Percentiles rank a stretch among this genome's conserved stretches.
Evolutionary conservation across 2,888 invertebrate species (phyloP).

Genomic region (Dicranocentrus wangi): DNA sequence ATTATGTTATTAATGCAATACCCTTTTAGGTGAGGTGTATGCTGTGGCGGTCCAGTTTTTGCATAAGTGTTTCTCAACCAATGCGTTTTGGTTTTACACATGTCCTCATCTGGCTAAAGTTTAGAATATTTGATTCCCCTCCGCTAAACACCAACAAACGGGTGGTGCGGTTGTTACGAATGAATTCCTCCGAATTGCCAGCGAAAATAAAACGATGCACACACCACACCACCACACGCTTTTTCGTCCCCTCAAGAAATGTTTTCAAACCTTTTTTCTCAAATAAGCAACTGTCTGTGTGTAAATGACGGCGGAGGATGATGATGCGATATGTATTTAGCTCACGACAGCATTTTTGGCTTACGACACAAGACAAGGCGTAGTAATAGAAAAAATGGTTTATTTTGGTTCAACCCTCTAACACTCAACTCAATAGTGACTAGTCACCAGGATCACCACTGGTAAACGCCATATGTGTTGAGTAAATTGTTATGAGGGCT

Average conservation of each 20-base stretch:
- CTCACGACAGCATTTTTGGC: slow-evolving; percentile 30
- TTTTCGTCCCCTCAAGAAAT: slow-evolving; percentile 2
- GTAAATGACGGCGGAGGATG: slow-evolving; percentile 17
- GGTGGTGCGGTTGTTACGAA: slow-evolving; percentile 36
- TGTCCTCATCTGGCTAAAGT: no score
- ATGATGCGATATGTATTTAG: slow-evolving; percentile 52
- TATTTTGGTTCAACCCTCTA: not conserved
- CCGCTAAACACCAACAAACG: not conserved
- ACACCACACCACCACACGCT: not conserved
- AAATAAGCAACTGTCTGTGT: slow-evolving; percentile 19
- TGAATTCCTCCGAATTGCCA: slow-evolving; percentile 51
- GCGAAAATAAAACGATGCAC: slow-evolving; percentile 28
- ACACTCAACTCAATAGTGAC: not conserved
- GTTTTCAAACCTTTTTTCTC: not conserved
- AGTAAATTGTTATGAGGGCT: slow-evolving; percentile 21
- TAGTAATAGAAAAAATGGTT: slow-evolving; percentile 2
- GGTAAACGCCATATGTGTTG: slow-evolving; percentile 22
- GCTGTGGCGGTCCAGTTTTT: no score
- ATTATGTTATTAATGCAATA: no score
- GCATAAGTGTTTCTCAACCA: no score
- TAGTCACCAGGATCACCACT: not conserved
- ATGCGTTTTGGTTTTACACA: no score
- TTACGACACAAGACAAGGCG: not conserved
- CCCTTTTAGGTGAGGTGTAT: no score
- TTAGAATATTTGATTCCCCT: no score